Percentiles rank a stretch among this genome's conserved stretches.
Conservation (phyloP, 2,797 vertebrate species). For the Sarcophilus harrisii region DNA sequence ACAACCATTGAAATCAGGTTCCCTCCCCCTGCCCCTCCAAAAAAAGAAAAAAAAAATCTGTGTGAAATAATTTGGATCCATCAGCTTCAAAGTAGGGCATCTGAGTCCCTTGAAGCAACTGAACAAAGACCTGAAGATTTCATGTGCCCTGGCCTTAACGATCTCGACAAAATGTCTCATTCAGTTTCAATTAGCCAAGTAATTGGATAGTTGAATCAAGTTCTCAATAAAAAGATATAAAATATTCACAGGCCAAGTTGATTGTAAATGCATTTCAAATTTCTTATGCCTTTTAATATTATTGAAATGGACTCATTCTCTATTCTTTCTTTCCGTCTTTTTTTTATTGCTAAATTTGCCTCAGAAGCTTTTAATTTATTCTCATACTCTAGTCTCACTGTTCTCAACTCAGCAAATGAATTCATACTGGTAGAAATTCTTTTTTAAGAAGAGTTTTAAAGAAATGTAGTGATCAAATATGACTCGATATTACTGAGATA, state of each 20-base stretch:
- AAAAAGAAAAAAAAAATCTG: not conserved
- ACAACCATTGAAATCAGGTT: not conserved
- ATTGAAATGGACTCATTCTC: constrained; percentile 52
- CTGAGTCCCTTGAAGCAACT: constrained; percentile 43
- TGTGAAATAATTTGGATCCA: not conserved
- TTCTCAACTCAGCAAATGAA: constrained; percentile 45
- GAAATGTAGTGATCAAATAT: constrained; percentile 14
- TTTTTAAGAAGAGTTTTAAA: constrained; percentile 27
- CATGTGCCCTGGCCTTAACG: not conserved
- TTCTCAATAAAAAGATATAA: constrained; percentile 37
- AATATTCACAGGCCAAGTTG: constrained; percentile 64
- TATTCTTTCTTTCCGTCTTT: not conserved
- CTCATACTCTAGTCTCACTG: not conserved
- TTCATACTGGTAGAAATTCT: constrained; percentile 18
- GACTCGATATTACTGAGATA: constrained; percentile 5
- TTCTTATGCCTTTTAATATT: constrained; percentile 2
- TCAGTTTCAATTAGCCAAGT: constrained; percentile 52
- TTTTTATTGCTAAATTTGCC: constrained; percentile 26
- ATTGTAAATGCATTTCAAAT: constrained; percentile 13
- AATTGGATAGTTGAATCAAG: constrained; percentile 48
- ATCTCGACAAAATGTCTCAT: constrained; percentile 60
- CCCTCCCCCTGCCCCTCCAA: not conserved
- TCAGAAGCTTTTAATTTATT: constrained; percentile 50
- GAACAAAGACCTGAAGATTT: constrained; percentile 66
- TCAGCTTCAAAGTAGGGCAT: constrained; percentile 47